Evolutionary conservation across 2,113 vertebrate genomes (phyloP).

Genomic region (Stigmatopora argus): DNA sequence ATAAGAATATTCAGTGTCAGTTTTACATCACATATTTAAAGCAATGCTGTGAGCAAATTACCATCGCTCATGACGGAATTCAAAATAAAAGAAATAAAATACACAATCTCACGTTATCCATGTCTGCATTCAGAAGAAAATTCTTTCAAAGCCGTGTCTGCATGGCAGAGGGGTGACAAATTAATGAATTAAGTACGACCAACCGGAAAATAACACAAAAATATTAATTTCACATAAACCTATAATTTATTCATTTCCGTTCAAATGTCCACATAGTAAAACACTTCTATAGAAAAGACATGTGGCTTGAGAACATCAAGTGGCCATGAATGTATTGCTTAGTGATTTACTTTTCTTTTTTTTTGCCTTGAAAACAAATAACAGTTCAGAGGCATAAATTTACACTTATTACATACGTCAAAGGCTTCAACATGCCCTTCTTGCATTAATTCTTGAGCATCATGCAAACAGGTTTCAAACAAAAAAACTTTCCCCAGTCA

Average conservation of each 20-base stretch:
- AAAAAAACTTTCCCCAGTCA: conserved; percentile 45
- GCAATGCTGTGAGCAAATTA: background rate
- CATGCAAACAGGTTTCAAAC: conserved; percentile 61
- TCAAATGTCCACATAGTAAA: conserved; percentile 65
- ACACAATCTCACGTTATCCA: too few relatives aligned
- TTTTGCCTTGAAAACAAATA: conserved; percentile 53
- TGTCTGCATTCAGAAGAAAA: background rate
- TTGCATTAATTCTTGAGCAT: conserved; percentile 50
- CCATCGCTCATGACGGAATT: too few relatives aligned
- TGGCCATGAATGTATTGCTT: conserved; percentile 7
- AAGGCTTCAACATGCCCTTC: conserved; percentile 51
- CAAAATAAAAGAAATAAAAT: too few relatives aligned
- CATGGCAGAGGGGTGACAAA: background rate
- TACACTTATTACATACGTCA: conserved; percentile 66
- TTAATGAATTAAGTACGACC: background rate
- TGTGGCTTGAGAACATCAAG: conserved; percentile 38
- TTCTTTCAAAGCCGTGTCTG: background rate
- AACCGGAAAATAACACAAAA: background rate
- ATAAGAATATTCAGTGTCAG: background rate
- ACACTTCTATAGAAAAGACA: conserved; percentile 63
- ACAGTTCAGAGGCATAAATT: conserved; percentile 59
- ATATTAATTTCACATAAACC: conserved; percentile 59
- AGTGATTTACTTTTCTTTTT: conserved; percentile 60
- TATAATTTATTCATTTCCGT: conserved; percentile 65
- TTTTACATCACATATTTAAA: background rate